Base-by-base conservation (phyloP, 2,113 vertebrate genomes). In the Macquaria ambigua region DNA sequence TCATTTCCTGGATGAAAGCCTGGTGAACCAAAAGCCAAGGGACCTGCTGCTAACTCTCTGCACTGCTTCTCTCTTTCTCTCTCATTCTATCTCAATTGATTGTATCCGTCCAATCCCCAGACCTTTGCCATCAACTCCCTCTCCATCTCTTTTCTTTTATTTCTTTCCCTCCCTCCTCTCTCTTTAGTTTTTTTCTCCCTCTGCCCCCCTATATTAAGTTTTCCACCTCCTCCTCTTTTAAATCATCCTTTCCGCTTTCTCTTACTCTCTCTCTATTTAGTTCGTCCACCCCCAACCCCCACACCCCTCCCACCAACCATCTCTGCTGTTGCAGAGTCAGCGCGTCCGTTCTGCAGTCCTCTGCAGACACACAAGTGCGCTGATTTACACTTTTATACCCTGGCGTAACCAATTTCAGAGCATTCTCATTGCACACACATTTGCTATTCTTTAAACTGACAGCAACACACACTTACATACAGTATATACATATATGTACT, bases 341-440 rank as follows among this genome's bases (percentile, higher is more conserved):
- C 93, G 74, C 76, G 94, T 91, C 73, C 64, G 43, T 77, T 89
- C 87, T 69, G 90, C 93, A 93, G 89, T 82, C 82, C 88, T 90
- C 86, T 88, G 91, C 92, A 92, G 87, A 85, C 85, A 80, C 81
- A 86, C 70, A 37, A 81, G 46, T 61, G 59, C 28, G 34, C 79
- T 50, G 68, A 88, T 88, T 89, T 90, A 75, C 82, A 92, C 84
- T 87, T 92, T 82, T 28, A 81, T 25, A 72, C 41, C 10, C 16
- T 16, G 64, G 74, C 12, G 34, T 46, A 85, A 55, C 76, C 79
- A 81, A 58, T 77, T 84, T 79, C 52, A 50, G 2, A 84, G 64
- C 50, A 67, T 84, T 64, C 74, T 56, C 48, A 53, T n/a, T 8
- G 53, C 39, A 64, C 53, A 56, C 56, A 39, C 58, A 48, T 74